phyloP scores from a whole-genome alignment of 2,888 invertebrate species.

The Caenorhabditis sulstoni region DNA sequence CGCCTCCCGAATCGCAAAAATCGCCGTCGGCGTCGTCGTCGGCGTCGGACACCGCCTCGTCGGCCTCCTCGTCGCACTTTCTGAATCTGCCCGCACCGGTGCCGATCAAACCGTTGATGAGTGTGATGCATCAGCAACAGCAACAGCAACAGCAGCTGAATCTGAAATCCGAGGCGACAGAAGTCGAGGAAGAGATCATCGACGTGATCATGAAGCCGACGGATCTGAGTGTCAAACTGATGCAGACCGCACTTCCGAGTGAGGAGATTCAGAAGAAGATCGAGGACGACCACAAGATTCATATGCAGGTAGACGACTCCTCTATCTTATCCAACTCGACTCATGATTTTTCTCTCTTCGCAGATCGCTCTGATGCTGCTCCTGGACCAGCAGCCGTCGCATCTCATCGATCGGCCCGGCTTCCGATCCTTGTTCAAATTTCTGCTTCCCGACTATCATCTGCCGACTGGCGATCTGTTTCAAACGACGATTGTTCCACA shows the following conservation, averaged over 20 bases:
- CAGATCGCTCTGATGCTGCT: conserved; percentile 74
- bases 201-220: conserved; percentile 28
- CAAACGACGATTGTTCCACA: conserved; percentile 65
- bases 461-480: conserved; percentile 64
- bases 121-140: no score
- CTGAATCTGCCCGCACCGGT: conserved; percentile 63
- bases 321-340: no score
- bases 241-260: background rate
- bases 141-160: no score
- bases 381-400: conserved; percentile 70
- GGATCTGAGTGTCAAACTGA: conserved; percentile 51
- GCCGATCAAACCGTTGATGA: conserved; percentile 54
- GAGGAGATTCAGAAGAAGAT: conserved; percentile 46
- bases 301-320: conserved; percentile 58
- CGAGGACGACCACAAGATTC: conserved; percentile 58
- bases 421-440: conserved; percentile 69
- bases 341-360: no score
- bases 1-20: conserved; percentile 56
- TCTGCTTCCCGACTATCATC: conserved; percentile 65
- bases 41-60: conserved; percentile 71
- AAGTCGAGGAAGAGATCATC: conserved; percentile 54
- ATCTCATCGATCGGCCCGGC: conserved; percentile 70
- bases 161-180: conserved; percentile 58
- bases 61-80: conserved; percentile 62
- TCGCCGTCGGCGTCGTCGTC: conserved; percentile 65